phyloP scores from a whole-genome alignment of 2,888 invertebrate genomes.

The Plagodis pulveraria region DNA sequence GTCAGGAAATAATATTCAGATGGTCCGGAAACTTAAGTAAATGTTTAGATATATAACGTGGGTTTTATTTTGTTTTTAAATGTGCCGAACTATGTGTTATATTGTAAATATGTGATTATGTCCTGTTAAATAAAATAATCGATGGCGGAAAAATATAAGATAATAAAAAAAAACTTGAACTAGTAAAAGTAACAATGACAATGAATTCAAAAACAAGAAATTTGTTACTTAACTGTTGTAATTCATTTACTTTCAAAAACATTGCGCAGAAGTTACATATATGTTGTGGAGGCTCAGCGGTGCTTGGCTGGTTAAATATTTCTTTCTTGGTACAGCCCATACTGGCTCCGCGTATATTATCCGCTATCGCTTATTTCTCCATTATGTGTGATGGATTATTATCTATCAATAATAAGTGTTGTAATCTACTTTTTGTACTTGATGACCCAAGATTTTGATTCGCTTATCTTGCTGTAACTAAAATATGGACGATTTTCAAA shows the following conservation, averaged over 20 bases:
- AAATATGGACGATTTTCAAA: slow-evolving; percentile 61
- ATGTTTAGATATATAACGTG: slow-evolving; percentile 12
- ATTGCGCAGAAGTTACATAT: too few relatives aligned
- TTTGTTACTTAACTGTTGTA: too few relatives aligned
- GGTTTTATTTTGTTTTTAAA: slow-evolving; percentile 24
- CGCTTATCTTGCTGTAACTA: slow-evolving; percentile 69
- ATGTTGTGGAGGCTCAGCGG: too few relatives aligned
- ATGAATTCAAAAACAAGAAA: too few relatives aligned
- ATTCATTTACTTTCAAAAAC: neutral
- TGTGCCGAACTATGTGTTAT: slow-evolving; percentile 45
- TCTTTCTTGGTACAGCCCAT: neutral
- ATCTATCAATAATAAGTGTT: slow-evolving; percentile 5
- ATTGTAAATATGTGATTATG: slow-evolving; percentile 29
- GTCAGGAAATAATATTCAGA: too few relatives aligned
- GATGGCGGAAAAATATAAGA: slow-evolving; percentile 4
- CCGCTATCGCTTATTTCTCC: slow-evolving; percentile 2
- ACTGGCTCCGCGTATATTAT: neutral
- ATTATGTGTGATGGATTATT: slow-evolving; percentile 4
- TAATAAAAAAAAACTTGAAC: too few relatives aligned
- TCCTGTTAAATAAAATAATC: slow-evolving; percentile 36
- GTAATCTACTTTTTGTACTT: neutral
- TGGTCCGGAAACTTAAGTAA: slow-evolving; percentile 30
- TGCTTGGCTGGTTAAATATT: too few relatives aligned
- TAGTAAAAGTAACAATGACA: too few relatives aligned
- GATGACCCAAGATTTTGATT: slow-evolving; percentile 10